Evolutionary conservation across 2,888 invertebrate genomes (phyloP).

Genomic region (Agonopterix arenella): DNA sequence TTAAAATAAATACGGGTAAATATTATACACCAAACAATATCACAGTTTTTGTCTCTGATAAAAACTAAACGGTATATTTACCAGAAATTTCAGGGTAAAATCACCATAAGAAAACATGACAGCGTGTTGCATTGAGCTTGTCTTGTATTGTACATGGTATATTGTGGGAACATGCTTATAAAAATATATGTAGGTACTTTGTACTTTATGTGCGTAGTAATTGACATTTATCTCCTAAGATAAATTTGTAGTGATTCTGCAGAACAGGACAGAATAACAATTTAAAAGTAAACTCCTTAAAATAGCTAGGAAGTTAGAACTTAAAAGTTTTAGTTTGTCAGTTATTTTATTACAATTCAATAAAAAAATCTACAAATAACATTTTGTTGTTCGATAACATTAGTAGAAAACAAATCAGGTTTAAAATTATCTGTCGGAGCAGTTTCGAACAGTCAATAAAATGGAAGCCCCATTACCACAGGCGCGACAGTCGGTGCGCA

Average conservation of each 20-base stretch:
- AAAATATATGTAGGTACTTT: conserved; percentile 40
- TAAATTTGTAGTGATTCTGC: conserved; percentile 20
- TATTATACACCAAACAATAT: conserved; percentile 45
- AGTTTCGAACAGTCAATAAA: conserved; percentile 29
- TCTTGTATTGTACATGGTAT: conserved; percentile 31
- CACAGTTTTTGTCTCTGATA: conserved; percentile 53
- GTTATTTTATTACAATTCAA: conserved; percentile 16
- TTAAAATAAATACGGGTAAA: conserved; percentile 19
- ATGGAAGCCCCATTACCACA: conserved; percentile 36
- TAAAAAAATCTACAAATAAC: neutral
- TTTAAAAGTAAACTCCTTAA: conserved; percentile 10
- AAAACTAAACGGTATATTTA: conserved; percentile 14
- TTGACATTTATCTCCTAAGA: conserved; percentile 38
- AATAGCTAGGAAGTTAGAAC: conserved; percentile 8
- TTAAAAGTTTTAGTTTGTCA: conserved; percentile 34
- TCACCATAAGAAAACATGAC: conserved; percentile 10
- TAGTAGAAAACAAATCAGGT: conserved; percentile 18
- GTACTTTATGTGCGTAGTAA: conserved; percentile 62
- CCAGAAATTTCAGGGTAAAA: conserved; percentile 4
- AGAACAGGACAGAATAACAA: conserved; percentile 17
- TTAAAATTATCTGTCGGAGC: conserved; percentile 26
- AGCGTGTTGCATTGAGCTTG: conserved; percentile 14
- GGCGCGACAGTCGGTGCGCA: conserved; percentile 27
- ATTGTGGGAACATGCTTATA: conserved; percentile 51
- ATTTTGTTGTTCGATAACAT: conserved; percentile 28